Evolutionary conservation across 2,888 invertebrate genomes (phyloP), one percentile per base, ranked within the genome.

Genomic region (Pherbina coryleti): DNA sequence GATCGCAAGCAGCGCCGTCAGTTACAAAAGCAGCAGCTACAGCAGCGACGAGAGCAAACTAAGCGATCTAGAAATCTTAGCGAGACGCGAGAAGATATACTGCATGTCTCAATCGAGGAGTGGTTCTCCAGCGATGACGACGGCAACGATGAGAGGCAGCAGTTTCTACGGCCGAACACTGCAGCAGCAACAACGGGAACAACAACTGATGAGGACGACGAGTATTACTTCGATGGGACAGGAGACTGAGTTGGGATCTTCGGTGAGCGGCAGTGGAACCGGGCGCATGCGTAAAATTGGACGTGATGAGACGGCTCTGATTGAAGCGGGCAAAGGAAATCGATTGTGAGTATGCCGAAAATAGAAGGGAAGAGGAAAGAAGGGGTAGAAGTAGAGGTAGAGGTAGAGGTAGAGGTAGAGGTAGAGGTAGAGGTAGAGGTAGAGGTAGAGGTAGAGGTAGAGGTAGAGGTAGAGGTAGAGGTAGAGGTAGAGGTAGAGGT

Each of bases 61-160:
- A 91, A 91, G 91, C 91, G 93, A 92, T 91, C 92, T 93, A 91
- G 93, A 93, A 90, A 92, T 92, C 90, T 91, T 93, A 91, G 93
- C 93, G 89, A 90, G 85, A 88, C 90, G 87, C 82, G 90, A 90
- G 89, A 90, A 89, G 90, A 90, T 88, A 86, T 90, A 86, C 80
- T 90, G 86, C 90, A 90, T 87, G 89, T 90, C 89, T 89, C 90
- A 89, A 89, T 89, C 85, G 90, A 90, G 84, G 90, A 90, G 88
- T 89, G 89, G 89, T 87, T 89, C 84, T 86, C 89, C 83, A 89
- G 89, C 82, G 87, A 89, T 79, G 88, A 85, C 81, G 84, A 86
- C 79, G 83, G 81, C 79, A 76, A 79, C 79, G 80, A 83, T 78
- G 83, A 83, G 64, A 79, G 79, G 80, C 84, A 84, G 82, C 84